phyloP scores from a whole-genome alignment of 2,797 vertebrate species.

The Tauraco hartlaubi region DNA sequence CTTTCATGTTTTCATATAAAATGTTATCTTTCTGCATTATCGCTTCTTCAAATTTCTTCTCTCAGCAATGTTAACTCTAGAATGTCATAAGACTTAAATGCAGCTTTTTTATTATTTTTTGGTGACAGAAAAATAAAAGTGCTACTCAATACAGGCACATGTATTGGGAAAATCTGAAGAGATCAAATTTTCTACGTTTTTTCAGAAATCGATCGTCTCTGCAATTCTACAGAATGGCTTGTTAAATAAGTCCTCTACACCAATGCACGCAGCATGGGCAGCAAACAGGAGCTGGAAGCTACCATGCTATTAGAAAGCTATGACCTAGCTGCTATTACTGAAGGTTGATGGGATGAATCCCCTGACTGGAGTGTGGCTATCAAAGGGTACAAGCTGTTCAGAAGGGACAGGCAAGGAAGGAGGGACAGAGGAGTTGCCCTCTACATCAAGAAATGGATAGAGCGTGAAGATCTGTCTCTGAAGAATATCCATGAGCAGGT shows the following conservation, averaged over 20 bases:
- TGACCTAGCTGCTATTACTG: not conserved
- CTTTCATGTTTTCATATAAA: not conserved
- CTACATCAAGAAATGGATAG: not conserved
- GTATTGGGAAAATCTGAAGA: not conserved
- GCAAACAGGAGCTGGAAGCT: not conserved
- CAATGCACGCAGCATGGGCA: not conserved
- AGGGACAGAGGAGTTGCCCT: not conserved
- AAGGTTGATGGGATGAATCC: not conserved
- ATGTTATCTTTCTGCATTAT: not conserved
- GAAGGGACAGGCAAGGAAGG: not conserved
- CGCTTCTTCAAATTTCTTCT: not conserved
- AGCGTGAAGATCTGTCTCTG: not conserved
- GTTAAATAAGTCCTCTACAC: not conserved
- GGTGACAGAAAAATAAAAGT: not conserved
- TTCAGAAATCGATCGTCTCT: not conserved
- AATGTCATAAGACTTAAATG: accelerated
- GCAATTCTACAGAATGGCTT: not conserved
- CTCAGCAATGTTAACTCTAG: not conserved
- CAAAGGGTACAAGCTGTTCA: not conserved
- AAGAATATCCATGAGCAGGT: not conserved
- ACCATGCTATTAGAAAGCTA: not conserved
- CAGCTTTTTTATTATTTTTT: not conserved
- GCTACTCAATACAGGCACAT: not conserved
- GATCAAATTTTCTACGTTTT: not conserved
- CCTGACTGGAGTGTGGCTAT: not conserved